Evolutionary conservation across 1,140 invertebrate species (phyloP).

Genomic region (Bathynomus jamesi): DNA sequence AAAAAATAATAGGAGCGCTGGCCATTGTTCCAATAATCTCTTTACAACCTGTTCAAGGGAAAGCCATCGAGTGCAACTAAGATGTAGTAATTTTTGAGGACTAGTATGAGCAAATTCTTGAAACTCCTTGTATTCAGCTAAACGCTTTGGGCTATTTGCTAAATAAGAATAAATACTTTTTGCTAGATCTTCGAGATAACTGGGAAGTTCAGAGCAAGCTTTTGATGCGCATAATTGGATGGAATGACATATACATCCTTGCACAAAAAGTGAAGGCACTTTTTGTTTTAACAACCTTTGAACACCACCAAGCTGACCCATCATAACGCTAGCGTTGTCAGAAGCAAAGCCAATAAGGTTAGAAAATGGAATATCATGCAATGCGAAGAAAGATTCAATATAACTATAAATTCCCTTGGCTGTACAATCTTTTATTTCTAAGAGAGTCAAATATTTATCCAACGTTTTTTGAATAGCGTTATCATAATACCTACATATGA

Average conservation of each 20-base stretch:
- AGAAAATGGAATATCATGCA: slow-evolving; percentile 20
- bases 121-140: slow-evolving; percentile 19
- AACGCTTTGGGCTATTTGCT: too few species aligned
- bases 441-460: slow-evolving; percentile 20
- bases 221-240: too few species aligned
- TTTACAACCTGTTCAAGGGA: too few species aligned
- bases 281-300: slow-evolving; percentile 13
- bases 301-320: slow-evolving; percentile 13
- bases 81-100: slow-evolving; percentile 14
- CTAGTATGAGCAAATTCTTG: slow-evolving; percentile 21
- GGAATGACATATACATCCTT: too few species aligned
- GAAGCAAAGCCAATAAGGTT: too few species aligned
- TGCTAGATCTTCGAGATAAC: slow-evolving; percentile 11
- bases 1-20: slow-evolving; percentile 23
- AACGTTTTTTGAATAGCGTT: slow-evolving; percentile 17
- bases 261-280: slow-evolving; percentile 11
- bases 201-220: too few species aligned
- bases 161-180: slow-evolving; percentile 4
- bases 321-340: slow-evolving; percentile 25
- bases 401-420: slow-evolving; percentile 17
- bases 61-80: too few species aligned
- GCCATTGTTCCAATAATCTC: too few species aligned
- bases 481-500: slow-evolving; percentile 20
- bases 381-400: slow-evolving; percentile 13
- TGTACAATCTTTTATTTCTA: slow-evolving; percentile 20